Base-by-base conservation (phyloP, 2,888 invertebrate species). In the Rotaria magnacalcarata region DNA sequence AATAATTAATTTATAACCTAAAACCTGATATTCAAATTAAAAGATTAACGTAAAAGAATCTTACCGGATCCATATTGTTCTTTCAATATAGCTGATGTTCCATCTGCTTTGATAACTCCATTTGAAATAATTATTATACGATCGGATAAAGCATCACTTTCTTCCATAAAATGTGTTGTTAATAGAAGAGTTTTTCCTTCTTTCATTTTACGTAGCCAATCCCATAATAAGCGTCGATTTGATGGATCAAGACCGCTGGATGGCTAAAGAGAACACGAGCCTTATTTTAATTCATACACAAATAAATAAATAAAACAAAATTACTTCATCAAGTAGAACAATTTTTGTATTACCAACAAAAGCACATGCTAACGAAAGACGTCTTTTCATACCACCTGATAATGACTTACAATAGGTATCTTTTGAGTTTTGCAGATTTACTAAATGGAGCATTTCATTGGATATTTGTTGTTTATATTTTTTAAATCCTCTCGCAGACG, bases 91-190 rank as follows among this genome's bases (percentile, higher is more conserved):
- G 47, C 47, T 80, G 80, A 47, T 47, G 80, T 80, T 80, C 80
- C 80, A 47, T 80, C 80, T 2, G 80, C 80, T 80, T 80, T 80
- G 10, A 80, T 43, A 14, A n/a, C 14, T n/a, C 80, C 80, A 80
- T 80, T 47, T 2, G 80, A 3, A 67, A 67, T 67, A 19, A 67
- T 34, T 16, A 75, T 75, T 16, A 75, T 75, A 43, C 75, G 75
- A 75, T 75, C 75, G 3, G 75, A 75, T 41, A 75, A 43, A 43
- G 75, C 75, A 75, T 75, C 75, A 47, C 52, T 56, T 47, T 84
- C 84, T 52, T 84, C 52, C 84, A 84, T 84, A n/a, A 54, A 84
- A 84, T 84, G 84, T 52, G 84, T 84, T 19, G 84, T 84, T n/a
- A 84, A 34, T 84, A 84, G 34, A 5, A 84, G n/a, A 5, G 52